Evolutionary conservation across 2,797 vertebrate genomes (phyloP).

Genomic region (Cephalopachus bancanus): DNA sequence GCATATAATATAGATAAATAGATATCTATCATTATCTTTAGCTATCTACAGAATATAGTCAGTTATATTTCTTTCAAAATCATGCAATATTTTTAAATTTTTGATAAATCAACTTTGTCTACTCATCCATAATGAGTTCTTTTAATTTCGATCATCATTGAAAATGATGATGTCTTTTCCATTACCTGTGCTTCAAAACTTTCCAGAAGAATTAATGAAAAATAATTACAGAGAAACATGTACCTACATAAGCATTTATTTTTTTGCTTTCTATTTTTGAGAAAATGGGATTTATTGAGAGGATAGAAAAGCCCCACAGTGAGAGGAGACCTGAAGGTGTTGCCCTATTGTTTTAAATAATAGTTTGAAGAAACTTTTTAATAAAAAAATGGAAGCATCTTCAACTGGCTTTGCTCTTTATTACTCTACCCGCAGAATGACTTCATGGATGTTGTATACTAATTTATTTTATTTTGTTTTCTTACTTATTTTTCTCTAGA

Average conservation of each 20-base stretch:
- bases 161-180: neutral
- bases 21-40: neutral
- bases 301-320: too few relatives aligned
- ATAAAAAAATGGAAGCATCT: neutral
- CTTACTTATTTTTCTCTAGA: too few relatives aligned
- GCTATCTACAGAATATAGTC: neutral
- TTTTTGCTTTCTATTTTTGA: too few relatives aligned
- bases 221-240: neutral
- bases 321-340: too few relatives aligned
- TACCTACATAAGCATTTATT: neutral
- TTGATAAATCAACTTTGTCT: neutral
- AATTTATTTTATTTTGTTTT: neutral
- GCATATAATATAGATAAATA: neutral
- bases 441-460: neutral
- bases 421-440: neutral
- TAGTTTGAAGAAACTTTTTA: neutral
- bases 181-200: neutral
- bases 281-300: too few relatives aligned
- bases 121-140: neutral
- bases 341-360: conserved; percentile 25
- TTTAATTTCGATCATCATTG: neutral
- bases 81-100: neutral
- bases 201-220: neutral
- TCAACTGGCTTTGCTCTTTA: neutral
- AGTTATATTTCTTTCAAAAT: neutral